Base-by-base conservation (phyloP, 2,888 invertebrate genomes). In the Volucella inanis region DNA sequence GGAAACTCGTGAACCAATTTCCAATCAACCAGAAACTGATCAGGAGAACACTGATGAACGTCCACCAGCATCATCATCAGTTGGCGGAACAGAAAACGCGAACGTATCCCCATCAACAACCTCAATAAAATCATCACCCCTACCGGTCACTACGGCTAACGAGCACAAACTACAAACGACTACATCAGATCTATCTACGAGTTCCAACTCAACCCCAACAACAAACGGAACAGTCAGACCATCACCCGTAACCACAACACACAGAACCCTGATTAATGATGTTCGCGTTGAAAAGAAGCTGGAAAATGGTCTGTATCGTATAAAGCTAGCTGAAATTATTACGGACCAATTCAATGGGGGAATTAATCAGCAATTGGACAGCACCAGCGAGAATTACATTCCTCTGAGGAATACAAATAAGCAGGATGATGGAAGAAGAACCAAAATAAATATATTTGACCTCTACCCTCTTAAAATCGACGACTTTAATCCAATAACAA, bases 391-490 rank as follows among this genome's bases (percentile, higher is more conserved):
- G 62, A 61, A 77, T 39, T 77, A 70, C 64, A 81, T 72, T 52
- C 70, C 68, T 52, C 72, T 67, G 8, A 10, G 52, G 57, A 76
- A 62, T 55, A 22, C 57, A 14, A 61, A 70, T 41, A 62, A 49
- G 41, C 52, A 12, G 9, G 2, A 8, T 6, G 78, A 47, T 61
- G 76, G 50, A 2, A 90, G 89, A 9, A 74, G 50, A 3, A 90
- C 89, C 10, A 91, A 91, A 78, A 88, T 91, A n/a, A 91, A 91
- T 81, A 92, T 92, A 59, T 89, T 90, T 22, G 91, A 92, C 87
- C 87, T 91, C 12, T 91, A 91, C 88, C 91, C 92, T 8, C 82
- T 91, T 55, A 90, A 91, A 82, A 55, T 89, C 22, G 91, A 92
- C 15, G 91, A 92, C 65, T 90, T 91, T 57, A 90, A 89, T 55